A percentile compares a stretch with the other conserved stretches of the same genome.
Conservation (phyloP, 2,888 invertebrate species). For the Metellina segmentata region DNA sequence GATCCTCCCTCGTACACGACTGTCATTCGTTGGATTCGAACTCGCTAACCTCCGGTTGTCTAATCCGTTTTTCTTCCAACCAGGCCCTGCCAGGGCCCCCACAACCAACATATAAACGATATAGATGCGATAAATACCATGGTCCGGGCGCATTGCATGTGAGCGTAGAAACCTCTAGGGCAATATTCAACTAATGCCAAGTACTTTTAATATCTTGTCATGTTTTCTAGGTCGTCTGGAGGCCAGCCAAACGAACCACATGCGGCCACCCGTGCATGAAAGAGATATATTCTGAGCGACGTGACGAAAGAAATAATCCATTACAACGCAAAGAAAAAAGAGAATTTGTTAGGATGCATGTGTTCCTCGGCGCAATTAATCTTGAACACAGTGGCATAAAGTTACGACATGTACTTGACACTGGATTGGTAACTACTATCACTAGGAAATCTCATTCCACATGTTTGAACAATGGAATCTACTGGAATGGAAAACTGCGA, state of each 20-base stretch:
- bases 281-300: neutral
- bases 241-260: conserved; percentile 1
- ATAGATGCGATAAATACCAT: too few relatives aligned
- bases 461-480: too few relatives aligned
- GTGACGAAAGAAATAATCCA: neutral
- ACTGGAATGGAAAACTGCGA: too few relatives aligned
- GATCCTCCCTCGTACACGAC: too few relatives aligned
- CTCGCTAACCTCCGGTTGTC: too few relatives aligned
- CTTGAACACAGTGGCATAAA: neutral
- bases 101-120: too few relatives aligned
- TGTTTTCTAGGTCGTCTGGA: conserved; percentile 6
- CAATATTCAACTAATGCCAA: conserved; percentile 7
- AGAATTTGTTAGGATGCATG: neutral
- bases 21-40: too few relatives aligned
- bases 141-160: neutral
- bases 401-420: neutral
- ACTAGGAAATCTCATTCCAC: too few relatives aligned
- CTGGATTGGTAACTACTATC: too few relatives aligned
- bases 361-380: neutral
- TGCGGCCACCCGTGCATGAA: conserved; percentile 40
- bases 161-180: neutral
- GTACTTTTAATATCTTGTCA: conserved; percentile 45
- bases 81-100: too few relatives aligned
- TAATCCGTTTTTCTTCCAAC: too few relatives aligned
- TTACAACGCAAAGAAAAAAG: neutral